Evolutionary conservation across 2,888 invertebrate species (phyloP).

Genomic region (Esperia sulphurella): DNA sequence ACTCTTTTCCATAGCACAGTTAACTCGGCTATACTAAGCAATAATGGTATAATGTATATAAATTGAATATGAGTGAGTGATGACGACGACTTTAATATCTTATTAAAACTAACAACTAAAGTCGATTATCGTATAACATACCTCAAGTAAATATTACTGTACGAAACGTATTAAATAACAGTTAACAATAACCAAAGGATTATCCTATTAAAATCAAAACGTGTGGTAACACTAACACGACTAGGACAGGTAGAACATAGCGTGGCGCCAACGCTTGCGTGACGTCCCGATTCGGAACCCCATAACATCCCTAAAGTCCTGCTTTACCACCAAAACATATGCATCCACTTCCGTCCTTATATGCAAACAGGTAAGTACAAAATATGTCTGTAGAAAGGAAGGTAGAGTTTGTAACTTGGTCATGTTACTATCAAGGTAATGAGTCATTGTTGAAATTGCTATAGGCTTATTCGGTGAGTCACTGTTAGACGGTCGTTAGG

Average conservation of each 20-base stretch:
- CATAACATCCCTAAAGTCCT: constrained; percentile 17
- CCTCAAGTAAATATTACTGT: not conserved
- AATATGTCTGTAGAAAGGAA: not conserved
- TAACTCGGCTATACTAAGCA: no score
- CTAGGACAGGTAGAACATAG: constrained; percentile 42
- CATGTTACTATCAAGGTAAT: constrained; percentile 61
- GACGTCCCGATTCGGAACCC: constrained; percentile 35
- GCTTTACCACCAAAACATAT: constrained; percentile 7
- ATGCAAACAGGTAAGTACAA: constrained; percentile 16
- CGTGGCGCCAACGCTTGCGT: constrained; percentile 61
- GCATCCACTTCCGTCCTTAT: constrained; percentile 19
- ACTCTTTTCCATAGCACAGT: no score
- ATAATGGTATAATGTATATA: no score
- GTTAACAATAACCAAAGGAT: no score
- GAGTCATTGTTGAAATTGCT: constrained; percentile 56
- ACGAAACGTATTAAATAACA: not conserved
- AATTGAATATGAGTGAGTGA: no score
- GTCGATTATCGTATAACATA: no score
- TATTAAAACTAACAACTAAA: no score
- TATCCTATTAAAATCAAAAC: not conserved
- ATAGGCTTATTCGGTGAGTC: constrained; percentile 61
- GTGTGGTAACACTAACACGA: constrained; percentile 2
- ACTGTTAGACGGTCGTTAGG: constrained; percentile 13
- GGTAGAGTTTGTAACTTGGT: constrained; percentile 19
- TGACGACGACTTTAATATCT: no score